Evolutionary conservation across 2,113 vertebrate species (phyloP), one percentile per base, ranked within the genome.

Genomic region (Podocnemis expansa): DNA sequence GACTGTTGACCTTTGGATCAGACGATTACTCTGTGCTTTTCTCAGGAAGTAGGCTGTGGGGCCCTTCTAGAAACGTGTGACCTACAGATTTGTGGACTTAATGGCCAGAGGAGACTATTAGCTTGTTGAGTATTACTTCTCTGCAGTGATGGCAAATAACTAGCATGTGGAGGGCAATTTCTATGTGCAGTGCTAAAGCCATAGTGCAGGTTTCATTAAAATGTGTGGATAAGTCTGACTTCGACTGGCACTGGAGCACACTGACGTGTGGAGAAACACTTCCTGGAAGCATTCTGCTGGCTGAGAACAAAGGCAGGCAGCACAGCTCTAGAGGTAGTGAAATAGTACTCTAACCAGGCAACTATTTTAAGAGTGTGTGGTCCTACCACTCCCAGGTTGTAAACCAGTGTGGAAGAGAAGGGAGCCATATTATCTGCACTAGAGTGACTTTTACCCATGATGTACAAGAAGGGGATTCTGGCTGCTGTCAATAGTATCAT

Each of bases 301-400:
- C 51, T 9, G 79, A 41, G 52, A 56, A 21, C 52, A 16, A 24
- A 41, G 70, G 14, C 63, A 67, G 34, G 49, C 31, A 22, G 49
- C n/a, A 21, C 4, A 7, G 21, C 16, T 11, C 19, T 3, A 0
- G 0, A 29, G 43, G 0, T 43, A 17, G 31, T 2, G 4, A 0
- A 1, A 8, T 47, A 21, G 38, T 2, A 6, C 9, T 19, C 21
- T 38, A 25, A 41, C 41, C 78, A n/a, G 6, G 84, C 6, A 55
- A 0, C 52, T 55, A 54, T 13, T 10, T 14, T 60, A 38, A 8
- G 4, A 5, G 5, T 19, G 43, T 3, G 58, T 49, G 38, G 5
- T 6, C 45, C 43, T 52, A 12, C 1, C 1, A 73, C 78, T 60
- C 0, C 0, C 34, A 22, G 24, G 0, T 0, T 67, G 17, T 67